A percentile compares a stretch with the other conserved stretches of the same genome.
Evolutionary conservation across 2,888 invertebrate species (phyloP).

Genomic region (Ormyrus labotus): DNA sequence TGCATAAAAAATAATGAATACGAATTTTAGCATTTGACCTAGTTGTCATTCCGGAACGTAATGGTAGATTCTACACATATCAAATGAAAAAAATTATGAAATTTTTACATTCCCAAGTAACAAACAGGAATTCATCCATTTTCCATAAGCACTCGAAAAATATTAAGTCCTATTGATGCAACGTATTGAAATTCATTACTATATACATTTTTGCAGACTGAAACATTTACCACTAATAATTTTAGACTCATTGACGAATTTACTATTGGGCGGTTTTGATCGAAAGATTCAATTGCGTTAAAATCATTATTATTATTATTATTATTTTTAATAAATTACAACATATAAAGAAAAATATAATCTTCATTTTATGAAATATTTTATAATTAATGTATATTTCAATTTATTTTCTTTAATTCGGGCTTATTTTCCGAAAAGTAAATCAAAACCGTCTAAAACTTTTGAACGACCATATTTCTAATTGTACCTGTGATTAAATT

Average conservation of each 20-base stretch:
- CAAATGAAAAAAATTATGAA: not conserved
- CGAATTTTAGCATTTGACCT: too few relatives aligned
- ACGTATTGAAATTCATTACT: not conserved
- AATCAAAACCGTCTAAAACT: not conserved
- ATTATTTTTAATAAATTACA: too few relatives aligned
- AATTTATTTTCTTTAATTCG: conserved; percentile 6
- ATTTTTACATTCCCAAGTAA: not conserved
- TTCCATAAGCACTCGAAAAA: conserved; percentile 53
- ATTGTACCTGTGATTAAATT: conserved; percentile 28
- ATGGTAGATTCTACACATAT: conserved; percentile 34
- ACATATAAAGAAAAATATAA: too few relatives aligned
- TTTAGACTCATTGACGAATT: not conserved
- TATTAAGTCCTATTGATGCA: not conserved
- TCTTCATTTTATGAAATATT: not conserved
- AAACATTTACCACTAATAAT: not conserved
- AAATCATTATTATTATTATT: too few relatives aligned
- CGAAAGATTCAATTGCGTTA: too few relatives aligned
- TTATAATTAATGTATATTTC: conserved; percentile 9
- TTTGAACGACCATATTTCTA: conserved; percentile 9
- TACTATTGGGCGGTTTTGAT: not conserved
- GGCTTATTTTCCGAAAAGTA: not conserved
- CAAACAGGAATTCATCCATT: not conserved
- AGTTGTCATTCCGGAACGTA: not conserved
- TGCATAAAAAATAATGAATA: too few relatives aligned
- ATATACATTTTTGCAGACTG: conserved; percentile 47